Percentiles rank a stretch among this genome's conserved stretches.
Evolutionary conservation across 2,888 invertebrate genomes (phyloP).

Genomic region (Allygus modestus): DNA sequence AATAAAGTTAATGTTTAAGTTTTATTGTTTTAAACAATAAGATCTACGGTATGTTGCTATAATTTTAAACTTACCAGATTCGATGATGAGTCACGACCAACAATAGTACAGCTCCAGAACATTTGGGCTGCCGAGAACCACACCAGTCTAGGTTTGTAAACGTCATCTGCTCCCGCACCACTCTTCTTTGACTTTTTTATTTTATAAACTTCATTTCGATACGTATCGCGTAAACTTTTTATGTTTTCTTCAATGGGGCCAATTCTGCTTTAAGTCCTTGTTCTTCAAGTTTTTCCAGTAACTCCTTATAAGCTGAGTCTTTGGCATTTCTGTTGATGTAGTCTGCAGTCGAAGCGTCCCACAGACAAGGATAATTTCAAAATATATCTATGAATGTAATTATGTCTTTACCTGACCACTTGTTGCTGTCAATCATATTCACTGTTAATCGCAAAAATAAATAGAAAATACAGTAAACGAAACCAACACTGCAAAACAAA

Average conservation of each 20-base stretch:
- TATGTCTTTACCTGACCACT: slow-evolving; percentile 44
- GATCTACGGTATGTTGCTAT: slow-evolving; percentile 18
- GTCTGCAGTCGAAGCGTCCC: slow-evolving; percentile 44
- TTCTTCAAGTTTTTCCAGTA: slow-evolving; percentile 38
- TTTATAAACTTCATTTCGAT: slow-evolving; percentile 43
- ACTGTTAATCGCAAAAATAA: slow-evolving; percentile 21
- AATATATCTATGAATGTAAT: slow-evolving; percentile 44
- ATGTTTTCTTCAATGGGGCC: slow-evolving; percentile 41
- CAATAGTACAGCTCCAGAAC: slow-evolving; percentile 50
- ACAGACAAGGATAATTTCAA: slow-evolving; percentile 49
- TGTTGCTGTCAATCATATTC: slow-evolving; percentile 56
- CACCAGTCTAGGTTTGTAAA: slow-evolving; percentile 45
- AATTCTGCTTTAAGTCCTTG: slow-evolving; percentile 38
- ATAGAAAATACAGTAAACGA: slow-evolving; percentile 21
- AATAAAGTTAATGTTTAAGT: not conserved
- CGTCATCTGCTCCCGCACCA: slow-evolving; percentile 42
- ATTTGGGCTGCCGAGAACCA: slow-evolving; percentile 58
- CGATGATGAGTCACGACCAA: slow-evolving; percentile 57
- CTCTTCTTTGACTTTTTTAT: slow-evolving; percentile 47
- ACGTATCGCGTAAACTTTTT: slow-evolving; percentile 50
- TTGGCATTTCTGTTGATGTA: slow-evolving; percentile 56
- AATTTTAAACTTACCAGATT: slow-evolving; percentile 59
- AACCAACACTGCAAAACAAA: slow-evolving; percentile 4
- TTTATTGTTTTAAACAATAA: slow-evolving; percentile 4
- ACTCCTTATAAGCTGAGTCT: slow-evolving; percentile 44